Evolutionary conservation across 2,888 invertebrate species (phyloP).

Genomic region (Lottia scabra): DNA sequence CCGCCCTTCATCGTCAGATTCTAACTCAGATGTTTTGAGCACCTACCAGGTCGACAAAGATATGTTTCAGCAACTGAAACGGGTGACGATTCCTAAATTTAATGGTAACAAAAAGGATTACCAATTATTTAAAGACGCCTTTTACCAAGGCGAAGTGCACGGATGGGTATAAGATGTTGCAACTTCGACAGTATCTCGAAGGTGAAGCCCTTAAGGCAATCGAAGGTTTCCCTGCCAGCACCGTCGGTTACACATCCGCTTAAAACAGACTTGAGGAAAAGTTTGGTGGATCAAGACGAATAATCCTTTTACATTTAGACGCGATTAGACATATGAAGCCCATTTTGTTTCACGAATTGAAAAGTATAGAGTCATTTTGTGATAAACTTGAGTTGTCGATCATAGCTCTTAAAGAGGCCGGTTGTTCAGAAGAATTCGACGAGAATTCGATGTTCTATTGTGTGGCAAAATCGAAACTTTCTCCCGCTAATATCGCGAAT

Average conservation of each 20-base stretch:
- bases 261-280: background rate
- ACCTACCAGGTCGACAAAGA: background rate
- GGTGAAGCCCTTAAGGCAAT: background rate
- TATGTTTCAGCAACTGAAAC: background rate
- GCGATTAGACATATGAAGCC: background rate
- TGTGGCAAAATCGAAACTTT: background rate
- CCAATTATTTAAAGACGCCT: background rate
- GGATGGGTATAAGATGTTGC: background rate
- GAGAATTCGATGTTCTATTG: background rate
- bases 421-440: background rate
- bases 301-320: background rate
- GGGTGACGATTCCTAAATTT: background rate
- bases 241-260: background rate
- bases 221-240: background rate
- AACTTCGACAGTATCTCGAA: background rate
- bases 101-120: background rate
- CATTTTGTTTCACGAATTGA: background rate
- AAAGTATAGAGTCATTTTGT: background rate
- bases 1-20: no score
- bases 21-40: no score
- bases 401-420: constrained; percentile 5
- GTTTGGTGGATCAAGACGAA: background rate
- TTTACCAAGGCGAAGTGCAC: constrained; percentile 1
- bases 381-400: background rate
- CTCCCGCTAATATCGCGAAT: background rate